Base-by-base conservation (phyloP, 2,113 vertebrate genomes). In the Brienomyrus brachyistius region DNA sequence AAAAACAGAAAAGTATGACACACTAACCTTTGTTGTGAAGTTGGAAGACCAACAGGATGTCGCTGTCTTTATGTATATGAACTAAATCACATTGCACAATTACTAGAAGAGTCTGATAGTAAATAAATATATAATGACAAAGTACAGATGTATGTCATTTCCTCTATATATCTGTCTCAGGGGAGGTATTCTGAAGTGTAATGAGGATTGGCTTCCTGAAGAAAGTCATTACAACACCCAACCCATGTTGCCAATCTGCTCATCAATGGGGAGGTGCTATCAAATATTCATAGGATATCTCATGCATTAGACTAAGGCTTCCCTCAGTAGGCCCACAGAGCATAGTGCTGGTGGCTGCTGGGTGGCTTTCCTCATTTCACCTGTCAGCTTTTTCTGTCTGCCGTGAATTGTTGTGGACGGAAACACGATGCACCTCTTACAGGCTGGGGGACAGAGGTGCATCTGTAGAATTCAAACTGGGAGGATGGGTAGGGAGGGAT, bases 261-360 rank as follows among this genome's bases (percentile, higher is more conserved):
- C 92, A 92, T 92, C 92, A 92, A 92, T 90, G 91, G 89, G 50
- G 43, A 92, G 89, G 85, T 66, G 2, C 91, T 83, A 92, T 93
- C 90, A 92, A 93, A 92, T 93, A 93, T 93, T 92, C 92, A 92
- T 92, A 87, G 92, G 90, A 74, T 5, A 88, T 82, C 35, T 83
- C 66, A 74, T 82, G 51, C 86, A 90, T 90, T 90, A 88, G 80
- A 74, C 87, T 66, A 83, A 56, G 89, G 87, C 74, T 19, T 50
- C 62, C 43, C 86, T 86, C 23, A 86, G 40, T 15, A 83, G 66
- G 23, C 70, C 35, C 13, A 40, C 74, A 23, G 80, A 35, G 74
- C 51, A 59, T 87, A 40, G 40, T 77, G 43, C 43, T 84, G 50
- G 27, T 11, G 43, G n/a, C 21, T 48, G 11, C 21, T 40, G 5